Conservation (phyloP, 1,140 invertebrate species). For the Teleopsis dalmanni region DNA sequence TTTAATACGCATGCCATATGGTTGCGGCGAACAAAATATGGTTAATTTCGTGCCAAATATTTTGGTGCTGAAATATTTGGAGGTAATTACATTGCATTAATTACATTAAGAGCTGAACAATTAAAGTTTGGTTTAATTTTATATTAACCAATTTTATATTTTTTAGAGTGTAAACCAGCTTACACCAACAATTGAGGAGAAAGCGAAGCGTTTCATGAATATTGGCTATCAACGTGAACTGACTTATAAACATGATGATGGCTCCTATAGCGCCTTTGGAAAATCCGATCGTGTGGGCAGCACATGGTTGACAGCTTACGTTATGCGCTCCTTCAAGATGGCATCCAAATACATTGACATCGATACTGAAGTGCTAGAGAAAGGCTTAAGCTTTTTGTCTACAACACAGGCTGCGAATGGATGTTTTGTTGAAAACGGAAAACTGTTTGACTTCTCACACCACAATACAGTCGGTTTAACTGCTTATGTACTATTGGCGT, state of each 20-base stretch:
- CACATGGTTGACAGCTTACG: slow-evolving; percentile 91
- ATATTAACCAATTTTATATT: not conserved
- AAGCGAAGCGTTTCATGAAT: slow-evolving; percentile 70
- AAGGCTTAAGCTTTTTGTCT: slow-evolving; percentile 70
- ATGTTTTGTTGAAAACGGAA: slow-evolving; percentile 68
- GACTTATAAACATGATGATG: slow-evolving; percentile 79
- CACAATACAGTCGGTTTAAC: slow-evolving; percentile 52
- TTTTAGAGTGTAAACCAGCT: slow-evolving; percentile 10
- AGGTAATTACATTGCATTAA: not conserved
- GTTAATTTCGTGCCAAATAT: slow-evolving; percentile 4
- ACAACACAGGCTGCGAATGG: slow-evolving; percentile 67
- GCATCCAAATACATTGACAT: slow-evolving; percentile 70
- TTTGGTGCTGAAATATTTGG: slow-evolving; percentile 1
- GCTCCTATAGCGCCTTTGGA: slow-evolving; percentile 94
- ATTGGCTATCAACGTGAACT: slow-evolving; percentile 88
- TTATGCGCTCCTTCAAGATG: slow-evolving; percentile 74
- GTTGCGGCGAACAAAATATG: slow-evolving; percentile 11
- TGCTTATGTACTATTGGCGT: slow-evolving; percentile 65
- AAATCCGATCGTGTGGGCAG: slow-evolving; percentile 55
- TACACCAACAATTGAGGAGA: slow-evolving; percentile 53
- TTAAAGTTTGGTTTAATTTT: not conserved
- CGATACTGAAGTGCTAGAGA: slow-evolving; percentile 60
- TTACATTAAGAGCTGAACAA: not conserved
- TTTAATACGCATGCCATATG: slow-evolving; percentile 48
- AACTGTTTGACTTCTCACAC: slow-evolving; percentile 63